These are phyloP conservation scores for Ariolimax columbianus DNA, from an alignment of 2,888 invertebrate genomes.

Conservation along the genomic window DNA sequence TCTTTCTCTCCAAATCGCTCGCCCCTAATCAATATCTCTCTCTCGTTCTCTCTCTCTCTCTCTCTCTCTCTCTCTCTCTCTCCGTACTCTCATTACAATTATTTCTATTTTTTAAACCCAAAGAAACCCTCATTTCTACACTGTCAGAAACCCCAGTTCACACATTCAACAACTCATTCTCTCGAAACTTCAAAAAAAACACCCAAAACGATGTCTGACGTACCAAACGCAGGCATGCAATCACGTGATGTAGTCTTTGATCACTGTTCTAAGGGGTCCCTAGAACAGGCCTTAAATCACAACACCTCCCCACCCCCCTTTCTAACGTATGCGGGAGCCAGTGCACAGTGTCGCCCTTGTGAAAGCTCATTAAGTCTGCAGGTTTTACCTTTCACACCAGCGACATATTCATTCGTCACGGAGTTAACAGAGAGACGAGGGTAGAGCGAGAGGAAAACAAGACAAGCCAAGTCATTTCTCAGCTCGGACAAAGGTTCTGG, in stretches of 20 bases:
- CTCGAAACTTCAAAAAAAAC: neutral
- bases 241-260: conserved; percentile 31
- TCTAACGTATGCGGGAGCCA: neutral
- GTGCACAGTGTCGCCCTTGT: neutral
- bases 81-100: neutral
- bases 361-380: conserved; percentile 34
- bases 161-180: too few species aligned
- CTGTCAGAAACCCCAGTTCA: too few species aligned
- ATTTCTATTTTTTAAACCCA: neutral
- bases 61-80: neutral
- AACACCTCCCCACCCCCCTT: neutral
- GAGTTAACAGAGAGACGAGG: neutral
- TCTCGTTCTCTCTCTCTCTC: neutral
- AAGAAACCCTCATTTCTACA: too few species aligned
- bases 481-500: neutral
- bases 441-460: neutral
- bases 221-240: neutral
- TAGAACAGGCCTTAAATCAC: conserved; percentile 10
- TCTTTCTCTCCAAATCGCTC: too few species aligned
- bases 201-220: neutral
- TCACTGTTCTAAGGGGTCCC: neutral
- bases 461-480: neutral
- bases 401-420: conserved; percentile 39
- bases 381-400: conserved; percentile 27
- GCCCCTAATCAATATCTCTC: too few species aligned